Evolutionary conservation across 2,888 invertebrate species (phyloP).

Genomic region (Caenorhabditis imperialis): DNA sequence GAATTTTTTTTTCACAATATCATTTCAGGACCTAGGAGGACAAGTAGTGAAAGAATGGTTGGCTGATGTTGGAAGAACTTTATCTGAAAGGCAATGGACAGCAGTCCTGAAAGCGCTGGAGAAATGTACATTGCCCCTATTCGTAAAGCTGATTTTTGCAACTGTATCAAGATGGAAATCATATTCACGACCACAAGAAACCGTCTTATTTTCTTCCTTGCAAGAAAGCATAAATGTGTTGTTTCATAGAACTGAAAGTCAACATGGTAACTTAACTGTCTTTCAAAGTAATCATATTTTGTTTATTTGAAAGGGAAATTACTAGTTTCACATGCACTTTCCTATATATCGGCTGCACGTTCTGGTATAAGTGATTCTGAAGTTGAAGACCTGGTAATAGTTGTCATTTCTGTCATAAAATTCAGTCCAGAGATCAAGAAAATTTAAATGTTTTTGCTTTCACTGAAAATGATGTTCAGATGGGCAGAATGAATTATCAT

Average conservation of each 20-base stretch:
- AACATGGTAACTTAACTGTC: conserved; percentile 80
- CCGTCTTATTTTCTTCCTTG: conserved; percentile 86
- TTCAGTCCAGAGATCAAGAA: too few relatives aligned
- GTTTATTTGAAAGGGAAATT: conserved; percentile 85
- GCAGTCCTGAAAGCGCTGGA: conserved; percentile 72
- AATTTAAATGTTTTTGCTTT: too few relatives aligned
- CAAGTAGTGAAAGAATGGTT: conserved; percentile 92
- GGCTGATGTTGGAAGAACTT: conserved; percentile 88
- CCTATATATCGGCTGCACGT: conserved; percentile 96
- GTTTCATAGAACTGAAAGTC: conserved; percentile 81
- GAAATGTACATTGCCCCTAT: conserved; percentile 88
- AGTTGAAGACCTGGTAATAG: conserved; percentile 86
- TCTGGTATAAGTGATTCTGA: conserved; percentile 90
- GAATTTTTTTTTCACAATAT: too few relatives aligned
- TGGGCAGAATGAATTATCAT: too few relatives aligned
- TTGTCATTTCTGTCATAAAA: too few relatives aligned
- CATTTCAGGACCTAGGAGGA: conserved; percentile 92
- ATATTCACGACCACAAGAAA: conserved; percentile 93
- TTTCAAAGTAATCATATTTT: too few relatives aligned
- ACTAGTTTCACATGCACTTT: conserved; percentile 91
- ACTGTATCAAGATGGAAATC: conserved; percentile 94
- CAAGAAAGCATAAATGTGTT: conserved; percentile 74
- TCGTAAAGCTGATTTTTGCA: conserved; percentile 96
- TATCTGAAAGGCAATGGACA: conserved; percentile 83
- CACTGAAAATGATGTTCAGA: too few relatives aligned